These are phyloP conservation scores for Tamandua tetradactyla DNA, from an alignment of 2,797 vertebrate genomes.

Conservation along the genomic window DNA sequence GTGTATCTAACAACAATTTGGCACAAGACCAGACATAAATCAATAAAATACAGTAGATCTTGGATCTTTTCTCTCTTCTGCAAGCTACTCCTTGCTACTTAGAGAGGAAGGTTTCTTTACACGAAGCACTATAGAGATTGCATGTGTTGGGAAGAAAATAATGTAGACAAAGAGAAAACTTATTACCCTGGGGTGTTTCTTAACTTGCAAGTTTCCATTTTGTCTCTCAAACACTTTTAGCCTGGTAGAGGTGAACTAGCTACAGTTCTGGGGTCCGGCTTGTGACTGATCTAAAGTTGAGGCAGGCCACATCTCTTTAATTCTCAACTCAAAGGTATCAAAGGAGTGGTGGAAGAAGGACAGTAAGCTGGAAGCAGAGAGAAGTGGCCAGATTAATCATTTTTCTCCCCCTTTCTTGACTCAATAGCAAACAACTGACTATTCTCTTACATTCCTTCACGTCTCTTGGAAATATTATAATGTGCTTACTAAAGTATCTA, in stretches of 20 bases:
- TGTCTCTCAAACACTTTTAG: conserved; percentile 14
- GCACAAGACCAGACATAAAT: conserved; percentile 51
- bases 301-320: neutral
- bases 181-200: neutral
- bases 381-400: neutral
- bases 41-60: conserved; percentile 3
- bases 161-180: conserved; percentile 3
- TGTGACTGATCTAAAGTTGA: neutral
- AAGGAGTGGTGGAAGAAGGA: neutral
- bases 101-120: neutral
- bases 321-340: neutral
- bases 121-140: neutral
- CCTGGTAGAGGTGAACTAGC: neutral
- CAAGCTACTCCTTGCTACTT: neutral
- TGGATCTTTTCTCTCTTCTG: neutral
- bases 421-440: neutral
- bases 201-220: conserved; percentile 25
- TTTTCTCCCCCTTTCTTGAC: neutral
- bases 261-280: neutral
- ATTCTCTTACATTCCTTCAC: neutral
- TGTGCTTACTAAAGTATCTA: neutral
- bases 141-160: neutral
- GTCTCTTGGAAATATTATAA: neutral
- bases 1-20: conserved; percentile 28
- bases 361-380: neutral